Evolutionary conservation across 2,888 invertebrate genomes (phyloP), one percentile per base, ranked within the genome.

Genomic region (Chymomyza amoena): DNA sequence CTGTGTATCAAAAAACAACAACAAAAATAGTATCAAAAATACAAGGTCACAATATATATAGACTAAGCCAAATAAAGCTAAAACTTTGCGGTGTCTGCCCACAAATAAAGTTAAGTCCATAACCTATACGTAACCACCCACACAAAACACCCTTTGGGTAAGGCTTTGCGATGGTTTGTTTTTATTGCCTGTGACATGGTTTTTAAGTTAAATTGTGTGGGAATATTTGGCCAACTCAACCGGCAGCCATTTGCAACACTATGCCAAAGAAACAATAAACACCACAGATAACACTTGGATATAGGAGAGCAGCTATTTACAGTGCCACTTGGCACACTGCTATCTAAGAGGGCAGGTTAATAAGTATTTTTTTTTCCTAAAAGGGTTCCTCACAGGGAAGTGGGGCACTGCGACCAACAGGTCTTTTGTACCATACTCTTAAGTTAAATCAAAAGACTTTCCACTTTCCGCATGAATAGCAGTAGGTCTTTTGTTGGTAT

Each of bases 151-250:
- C 61, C 61, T 52, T 39, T 52, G 70, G 69, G 6, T 78, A 81
- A 76, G 79, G 77, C 82, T 62, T 67, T 71, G 71, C 73, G 28
- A 16, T 36, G 50, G 25, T 65, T 65, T 45, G 57, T 32, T 51
- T 32, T 54, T 36, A 52, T 51, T 66, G 52, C 50, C n/a, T 45
- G 62, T 69, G 80, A 81, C 85, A 85, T 77, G 85, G 74, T 83
- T 76, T 81, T 88, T 82, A 87, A 89, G 89, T 90, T 90, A 89
- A 90, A 90, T 90, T 89, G 89, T 89, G 83, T 88, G 89, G 89
- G 88, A 90, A 84, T 84, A 84, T 84, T 77, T 69, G 75, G 77
- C 75, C 74, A 78, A 72, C 78, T 25, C 78, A 76, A 76, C 78
- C 81, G 81, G 72, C 78, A 72, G 70, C 83, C 68, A 78, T 77